Evolutionary conservation across 2,888 invertebrate species (phyloP).

Genomic region (Tetragnatha montana): DNA sequence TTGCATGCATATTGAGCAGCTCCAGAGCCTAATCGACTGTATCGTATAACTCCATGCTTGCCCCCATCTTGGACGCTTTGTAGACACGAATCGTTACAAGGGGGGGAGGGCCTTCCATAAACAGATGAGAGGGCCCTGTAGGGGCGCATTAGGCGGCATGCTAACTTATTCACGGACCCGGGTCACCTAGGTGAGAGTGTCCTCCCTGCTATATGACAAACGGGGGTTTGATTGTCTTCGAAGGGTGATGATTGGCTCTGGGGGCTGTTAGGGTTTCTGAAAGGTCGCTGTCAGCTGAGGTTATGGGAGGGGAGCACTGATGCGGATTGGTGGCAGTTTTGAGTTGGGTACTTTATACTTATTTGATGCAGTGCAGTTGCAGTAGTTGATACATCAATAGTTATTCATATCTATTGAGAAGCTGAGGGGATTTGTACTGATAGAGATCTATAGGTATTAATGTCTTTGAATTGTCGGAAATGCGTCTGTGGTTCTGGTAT

Average conservation of each 20-base stretch:
- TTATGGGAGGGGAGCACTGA: neutral
- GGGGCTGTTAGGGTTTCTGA: neutral
- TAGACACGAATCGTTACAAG: conserved; percentile 61
- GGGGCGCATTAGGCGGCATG: neutral
- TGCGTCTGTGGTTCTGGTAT: too few relatives aligned
- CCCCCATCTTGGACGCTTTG: conserved; percentile 22
- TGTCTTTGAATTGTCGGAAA: too few relatives aligned
- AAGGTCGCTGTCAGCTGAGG: neutral
- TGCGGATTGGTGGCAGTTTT: conserved; percentile 9
- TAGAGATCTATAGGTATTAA: too few relatives aligned
- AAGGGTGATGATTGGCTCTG: neutral
- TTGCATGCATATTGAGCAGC: conserved; percentile 70
- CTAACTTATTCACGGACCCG: conserved; percentile 43
- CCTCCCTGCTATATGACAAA: conserved; percentile 20
- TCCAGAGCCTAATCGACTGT: conserved; percentile 65
- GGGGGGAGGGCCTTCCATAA: conserved; percentile 33
- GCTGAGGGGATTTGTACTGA: too few relatives aligned
- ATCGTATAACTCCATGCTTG: conserved; percentile 22
- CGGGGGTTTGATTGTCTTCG: conserved; percentile 44
- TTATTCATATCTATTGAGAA: too few relatives aligned
- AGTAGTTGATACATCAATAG: too few relatives aligned
- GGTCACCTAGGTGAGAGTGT: conserved; percentile 23
- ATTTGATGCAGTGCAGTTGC: too few relatives aligned
- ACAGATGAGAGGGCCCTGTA: conserved; percentile 8
- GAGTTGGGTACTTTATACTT: neutral